A percentile compares a stretch with the other conserved stretches of the same genome.
Evolutionary conservation across 2,797 vertebrate genomes (phyloP).

Genomic region (Spheniscus humboldti): DNA sequence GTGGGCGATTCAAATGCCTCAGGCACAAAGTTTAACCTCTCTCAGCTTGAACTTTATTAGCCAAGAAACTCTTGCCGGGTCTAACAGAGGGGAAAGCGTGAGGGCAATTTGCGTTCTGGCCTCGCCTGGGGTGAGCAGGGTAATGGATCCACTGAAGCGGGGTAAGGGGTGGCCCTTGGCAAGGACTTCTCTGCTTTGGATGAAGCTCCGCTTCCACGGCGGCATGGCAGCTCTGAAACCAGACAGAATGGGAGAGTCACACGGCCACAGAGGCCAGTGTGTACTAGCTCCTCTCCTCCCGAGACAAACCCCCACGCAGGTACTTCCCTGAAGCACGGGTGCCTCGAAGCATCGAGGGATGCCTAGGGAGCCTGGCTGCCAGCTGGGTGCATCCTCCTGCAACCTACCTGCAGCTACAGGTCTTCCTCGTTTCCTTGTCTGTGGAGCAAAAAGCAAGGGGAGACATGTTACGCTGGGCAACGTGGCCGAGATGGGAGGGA

Average conservation of each 20-base stretch:
- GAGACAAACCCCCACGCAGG: rapidly evolving
- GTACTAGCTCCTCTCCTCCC: background rate
- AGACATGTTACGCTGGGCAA: rapidly evolving
- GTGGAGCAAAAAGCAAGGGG: background rate
- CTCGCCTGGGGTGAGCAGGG: background rate
- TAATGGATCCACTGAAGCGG: slow-evolving; percentile 36
- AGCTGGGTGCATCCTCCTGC: background rate
- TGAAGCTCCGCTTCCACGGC: background rate
- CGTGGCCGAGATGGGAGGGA: rapidly evolving
- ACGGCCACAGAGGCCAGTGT: rapidly evolving
- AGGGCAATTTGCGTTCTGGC: background rate
- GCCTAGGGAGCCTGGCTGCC: background rate
- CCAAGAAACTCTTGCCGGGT: background rate
- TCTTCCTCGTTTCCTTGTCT: slow-evolving; percentile 11
- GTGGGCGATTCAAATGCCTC: background rate
- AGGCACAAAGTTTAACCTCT: background rate
- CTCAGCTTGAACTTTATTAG: slow-evolving; percentile 48
- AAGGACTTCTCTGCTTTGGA: background rate
- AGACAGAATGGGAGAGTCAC: background rate
- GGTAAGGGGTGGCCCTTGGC: background rate
- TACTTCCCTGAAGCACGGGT: background rate
- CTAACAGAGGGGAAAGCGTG: background rate
- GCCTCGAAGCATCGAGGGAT: rapidly evolving
- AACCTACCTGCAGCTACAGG: slow-evolving; percentile 44
- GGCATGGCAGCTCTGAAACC: background rate